Percentiles rank a stretch among this genome's conserved stretches.
Conservation (phyloP, 2,797 vertebrate species). For the Sebastiscus tertius region DNA sequence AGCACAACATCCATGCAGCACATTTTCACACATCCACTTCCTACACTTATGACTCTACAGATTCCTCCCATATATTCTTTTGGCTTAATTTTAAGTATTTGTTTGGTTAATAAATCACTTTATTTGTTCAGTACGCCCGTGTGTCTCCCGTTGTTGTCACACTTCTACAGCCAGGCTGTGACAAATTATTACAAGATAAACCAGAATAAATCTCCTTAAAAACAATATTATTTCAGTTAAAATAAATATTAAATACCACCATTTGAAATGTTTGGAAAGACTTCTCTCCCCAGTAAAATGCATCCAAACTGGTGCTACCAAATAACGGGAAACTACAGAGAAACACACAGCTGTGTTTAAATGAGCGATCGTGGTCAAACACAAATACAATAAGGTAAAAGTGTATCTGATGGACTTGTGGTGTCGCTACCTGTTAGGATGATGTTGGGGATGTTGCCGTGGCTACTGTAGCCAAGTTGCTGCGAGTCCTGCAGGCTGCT, state of each 20-base stretch:
- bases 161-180: too few relatives aligned
- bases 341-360: background rate
- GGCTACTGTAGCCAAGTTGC: conserved; percentile 92
- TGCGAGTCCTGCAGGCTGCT: conserved; percentile 92
- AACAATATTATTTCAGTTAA: background rate
- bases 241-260: background rate
- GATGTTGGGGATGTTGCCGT: conserved; percentile 97
- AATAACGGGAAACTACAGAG: background rate
- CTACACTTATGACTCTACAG: too few relatives aligned
- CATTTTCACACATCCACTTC: too few relatives aligned
- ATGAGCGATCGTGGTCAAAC: background rate
- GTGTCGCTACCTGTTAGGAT: conserved; percentile 92
- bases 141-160: too few relatives aligned
- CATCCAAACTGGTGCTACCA: background rate
- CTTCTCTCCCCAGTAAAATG: background rate
- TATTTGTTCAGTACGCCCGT: too few relatives aligned
- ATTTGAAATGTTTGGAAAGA: background rate
- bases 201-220: background rate
- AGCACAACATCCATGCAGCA: too few relatives aligned
- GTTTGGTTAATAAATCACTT: too few relatives aligned
- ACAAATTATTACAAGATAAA: background rate
- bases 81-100: too few relatives aligned
- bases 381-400: background rate
- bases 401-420: background rate
- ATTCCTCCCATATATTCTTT: too few relatives aligned